Evolutionary conservation across 2,113 vertebrate species (phyloP).

Genomic region (Thamnaconus septentrionalis): DNA sequence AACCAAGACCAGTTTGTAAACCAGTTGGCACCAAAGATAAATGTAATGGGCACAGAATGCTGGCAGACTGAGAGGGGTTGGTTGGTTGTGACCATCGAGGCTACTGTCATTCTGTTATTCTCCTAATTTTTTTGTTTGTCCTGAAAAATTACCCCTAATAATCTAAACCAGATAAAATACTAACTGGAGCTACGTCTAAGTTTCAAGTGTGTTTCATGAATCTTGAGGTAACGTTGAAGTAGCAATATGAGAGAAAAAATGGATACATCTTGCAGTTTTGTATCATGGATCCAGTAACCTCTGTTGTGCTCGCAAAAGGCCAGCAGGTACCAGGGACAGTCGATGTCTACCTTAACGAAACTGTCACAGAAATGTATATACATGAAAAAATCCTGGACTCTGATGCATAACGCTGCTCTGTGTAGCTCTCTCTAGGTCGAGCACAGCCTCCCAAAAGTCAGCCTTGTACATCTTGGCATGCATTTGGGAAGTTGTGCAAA

Average conservation of each 20-base stretch:
- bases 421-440: slow-evolving; percentile 12
- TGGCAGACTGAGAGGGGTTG: slow-evolving; percentile 35
- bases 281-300: slow-evolving; percentile 14
- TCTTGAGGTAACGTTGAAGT: slow-evolving; percentile 1
- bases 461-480: slow-evolving; percentile 46
- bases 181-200: too few relatives aligned
- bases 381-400: slow-evolving; percentile 16
- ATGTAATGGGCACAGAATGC: slow-evolving; percentile 68
- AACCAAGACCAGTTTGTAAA: slow-evolving; percentile 55
- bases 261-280: slow-evolving; percentile 31
- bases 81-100: slow-evolving; percentile 23
- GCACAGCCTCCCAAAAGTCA: slow-evolving; percentile 12
- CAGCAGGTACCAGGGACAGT: background rate
- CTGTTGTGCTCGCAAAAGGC: slow-evolving; percentile 2
- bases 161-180: background rate
- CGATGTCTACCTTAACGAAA: slow-evolving; percentile 25
- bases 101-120: slow-evolving; percentile 46
- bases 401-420: slow-evolving; percentile 48
- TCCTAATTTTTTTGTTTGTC: background rate
- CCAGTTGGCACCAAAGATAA: slow-evolving; percentile 54
- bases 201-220: too few relatives aligned
- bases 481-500: slow-evolving; percentile 41
- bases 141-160: slow-evolving; percentile 1
- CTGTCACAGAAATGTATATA: slow-evolving; percentile 10
- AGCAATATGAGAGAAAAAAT: slow-evolving; percentile 18